A percentile compares a stretch with the other conserved stretches of the same genome.
phyloP scores from a whole-genome alignment of 1,140 invertebrate genomes.

The Solenopsis fugax region DNA sequence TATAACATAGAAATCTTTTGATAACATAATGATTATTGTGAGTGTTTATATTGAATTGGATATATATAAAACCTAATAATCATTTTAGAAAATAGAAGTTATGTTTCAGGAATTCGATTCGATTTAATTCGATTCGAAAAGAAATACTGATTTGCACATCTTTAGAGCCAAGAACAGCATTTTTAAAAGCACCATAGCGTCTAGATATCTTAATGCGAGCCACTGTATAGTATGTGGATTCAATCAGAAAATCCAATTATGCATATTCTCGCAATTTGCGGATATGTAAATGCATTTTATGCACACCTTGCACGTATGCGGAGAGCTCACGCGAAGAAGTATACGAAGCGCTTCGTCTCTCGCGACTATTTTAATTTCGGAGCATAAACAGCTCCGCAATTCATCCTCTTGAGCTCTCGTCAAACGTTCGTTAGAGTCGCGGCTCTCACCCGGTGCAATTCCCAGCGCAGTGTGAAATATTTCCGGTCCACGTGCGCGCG shows the following conservation, averaged over 20 bases:
- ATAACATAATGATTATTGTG: no score
- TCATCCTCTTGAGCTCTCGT: conserved; percentile 8
- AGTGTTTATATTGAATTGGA: no score
- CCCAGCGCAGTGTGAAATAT: conserved; percentile 40
- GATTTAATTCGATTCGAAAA: no score
- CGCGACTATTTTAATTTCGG: conserved; percentile 48
- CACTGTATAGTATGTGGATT: not conserved
- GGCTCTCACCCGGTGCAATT: conserved; percentile 29
- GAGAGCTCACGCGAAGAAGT: not conserved
- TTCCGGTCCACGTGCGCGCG: conserved; percentile 51
- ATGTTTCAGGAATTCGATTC: no score
- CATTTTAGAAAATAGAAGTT: no score
- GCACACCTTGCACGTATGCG: conserved; percentile 16
- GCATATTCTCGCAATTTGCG: conserved; percentile 14
- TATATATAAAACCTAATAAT: no score
- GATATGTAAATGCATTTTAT: conserved; percentile 39
- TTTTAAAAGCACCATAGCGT: not conserved
- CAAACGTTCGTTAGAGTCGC: conserved; percentile 51
- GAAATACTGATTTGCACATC: no score
- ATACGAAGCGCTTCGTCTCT: not conserved
- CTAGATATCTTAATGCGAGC: not conserved
- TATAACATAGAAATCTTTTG: no score
- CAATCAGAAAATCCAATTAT: conserved; percentile 37
- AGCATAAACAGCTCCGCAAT: conserved; percentile 35
- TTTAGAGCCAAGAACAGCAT: not conserved